phyloP scores from a whole-genome alignment of 2,113 vertebrate genomes.

The Progne subis region DNA sequence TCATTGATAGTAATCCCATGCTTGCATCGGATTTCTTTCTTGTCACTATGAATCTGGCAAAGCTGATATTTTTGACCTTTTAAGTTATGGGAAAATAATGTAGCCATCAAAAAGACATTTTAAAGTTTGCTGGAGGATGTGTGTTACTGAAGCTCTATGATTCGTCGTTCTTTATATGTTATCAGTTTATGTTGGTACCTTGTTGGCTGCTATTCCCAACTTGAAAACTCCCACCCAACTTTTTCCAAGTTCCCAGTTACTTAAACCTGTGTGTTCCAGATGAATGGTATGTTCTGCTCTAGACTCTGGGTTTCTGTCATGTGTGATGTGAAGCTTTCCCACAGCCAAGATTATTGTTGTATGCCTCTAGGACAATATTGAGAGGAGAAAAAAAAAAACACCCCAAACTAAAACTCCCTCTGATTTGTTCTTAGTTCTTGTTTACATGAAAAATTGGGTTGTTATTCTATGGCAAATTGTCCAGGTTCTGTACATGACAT shows the following conservation, averaged over 20 bases:
- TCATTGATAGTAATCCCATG: conserved; percentile 40
- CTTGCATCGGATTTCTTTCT: conserved; percentile 60
- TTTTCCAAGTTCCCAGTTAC: conserved; percentile 61
- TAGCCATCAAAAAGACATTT: conserved; percentile 73
- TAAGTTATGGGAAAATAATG: conserved; percentile 54
- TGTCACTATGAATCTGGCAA: conserved; percentile 43
- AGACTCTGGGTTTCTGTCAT: conserved; percentile 70
- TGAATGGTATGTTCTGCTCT: conserved; percentile 65
- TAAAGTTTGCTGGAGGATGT: conserved; percentile 68
- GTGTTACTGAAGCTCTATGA: conserved; percentile 62
- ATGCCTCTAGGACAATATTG: conserved; percentile 58
- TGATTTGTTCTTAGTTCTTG: conserved; percentile 59
- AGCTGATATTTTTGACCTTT: conserved; percentile 65
- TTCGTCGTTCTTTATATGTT: conserved; percentile 71
- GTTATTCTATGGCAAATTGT: conserved; percentile 72
- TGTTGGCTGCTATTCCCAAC: conserved; percentile 71
- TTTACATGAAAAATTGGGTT: conserved; percentile 75
- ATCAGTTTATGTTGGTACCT: conserved; percentile 75
- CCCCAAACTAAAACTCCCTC: background rate
- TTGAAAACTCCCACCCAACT: conserved; percentile 73
- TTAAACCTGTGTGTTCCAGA: conserved; percentile 73
- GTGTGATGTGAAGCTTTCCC: conserved; percentile 62
- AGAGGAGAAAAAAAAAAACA: background rate
- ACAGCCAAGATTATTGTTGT: conserved; percentile 55
- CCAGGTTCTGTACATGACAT: conserved; percentile 77